Base-by-base conservation (phyloP, 2,797 vertebrate species). In the Amniataba percoides region DNA sequence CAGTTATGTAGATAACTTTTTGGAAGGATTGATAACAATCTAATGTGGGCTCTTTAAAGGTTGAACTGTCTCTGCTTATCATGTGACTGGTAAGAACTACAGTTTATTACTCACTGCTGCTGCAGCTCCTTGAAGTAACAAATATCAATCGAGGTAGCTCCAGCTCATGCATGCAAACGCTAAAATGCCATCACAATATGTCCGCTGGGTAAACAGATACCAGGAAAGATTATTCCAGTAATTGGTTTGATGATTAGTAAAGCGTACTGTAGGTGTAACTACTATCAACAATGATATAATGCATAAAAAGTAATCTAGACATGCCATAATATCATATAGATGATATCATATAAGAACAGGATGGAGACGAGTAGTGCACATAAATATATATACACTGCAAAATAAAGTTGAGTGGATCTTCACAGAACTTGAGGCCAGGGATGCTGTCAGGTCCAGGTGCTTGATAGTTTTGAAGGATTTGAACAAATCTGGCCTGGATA, bases 161-260 rank as follows among this genome's bases (percentile, higher is more conserved):
- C 11, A 18, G 34, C n/a, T 7, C 55, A 48, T 19, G 9, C 52
- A n/a, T 19, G 16, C 49, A 52, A 34, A 56, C 11, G 6, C 23
- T 39, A 31, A 58, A 64, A 36, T 49, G 31, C 53, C 67, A 3
- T 71, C 46, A 12, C 52, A 52, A 46, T 21, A 14, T 65, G 59
- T 23, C 55, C 5, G 6, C 53, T 16, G 46, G 15, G 59, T 56
- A 27, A 39, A 49, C 68, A 48, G 72, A 81, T 69, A 45, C 43
- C 61, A 66, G 59, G 67, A 77, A 74, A 80, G 58, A 68, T 80
- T 75, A 57, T 84, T 53, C 40, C 76, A 42, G 59, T 71, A 77
- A 80, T 55, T 59, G 78, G 76, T 61, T 76, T 59, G 25, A 66
- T 81, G 68, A 64, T 70, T 74, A 57, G 46, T 72, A 74, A 67